Conservation (phyloP, 2,113 vertebrate species). For the Archocentrus centrarchus region DNA sequence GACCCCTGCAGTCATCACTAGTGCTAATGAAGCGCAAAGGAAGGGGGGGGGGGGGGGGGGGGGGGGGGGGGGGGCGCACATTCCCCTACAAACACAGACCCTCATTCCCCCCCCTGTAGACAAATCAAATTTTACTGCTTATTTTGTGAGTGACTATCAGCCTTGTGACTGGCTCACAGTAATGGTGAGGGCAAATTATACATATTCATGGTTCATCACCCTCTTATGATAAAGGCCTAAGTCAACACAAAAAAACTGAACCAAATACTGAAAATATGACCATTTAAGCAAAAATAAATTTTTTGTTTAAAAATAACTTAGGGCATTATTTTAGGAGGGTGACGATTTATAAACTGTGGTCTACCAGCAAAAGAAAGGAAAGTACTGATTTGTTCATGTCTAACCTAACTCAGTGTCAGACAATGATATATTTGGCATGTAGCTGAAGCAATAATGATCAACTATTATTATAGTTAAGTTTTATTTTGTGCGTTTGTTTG, state of each 20-base stretch:
- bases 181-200: not conserved
- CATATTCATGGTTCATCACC: not conserved
- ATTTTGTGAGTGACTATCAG: not conserved
- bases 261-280: too few relatives aligned
- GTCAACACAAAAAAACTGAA: too few relatives aligned
- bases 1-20: conserved; percentile 54
- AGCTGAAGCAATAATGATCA: not conserved
- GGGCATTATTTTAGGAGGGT: too few relatives aligned
- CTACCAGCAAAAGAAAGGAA: not conserved
- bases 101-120: not conserved
- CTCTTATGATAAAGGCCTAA: too few relatives aligned
- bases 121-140: conserved; percentile 52
- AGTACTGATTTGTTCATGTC: not conserved
- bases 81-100: not conserved
- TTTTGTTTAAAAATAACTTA: too few relatives aligned
- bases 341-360: not conserved
- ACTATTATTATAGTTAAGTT: not conserved
- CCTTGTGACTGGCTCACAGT: not conserved
- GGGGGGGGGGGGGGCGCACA: not conserved
- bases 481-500: not conserved
- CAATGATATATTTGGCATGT: not conserved
- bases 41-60: not conserved
- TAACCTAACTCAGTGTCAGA: not conserved
- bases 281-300: too few relatives aligned
- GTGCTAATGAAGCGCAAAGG: conserved; percentile 64